Evolutionary conservation across 2,888 invertebrate species (phyloP).

Genomic region (Dorcus hopei): DNA sequence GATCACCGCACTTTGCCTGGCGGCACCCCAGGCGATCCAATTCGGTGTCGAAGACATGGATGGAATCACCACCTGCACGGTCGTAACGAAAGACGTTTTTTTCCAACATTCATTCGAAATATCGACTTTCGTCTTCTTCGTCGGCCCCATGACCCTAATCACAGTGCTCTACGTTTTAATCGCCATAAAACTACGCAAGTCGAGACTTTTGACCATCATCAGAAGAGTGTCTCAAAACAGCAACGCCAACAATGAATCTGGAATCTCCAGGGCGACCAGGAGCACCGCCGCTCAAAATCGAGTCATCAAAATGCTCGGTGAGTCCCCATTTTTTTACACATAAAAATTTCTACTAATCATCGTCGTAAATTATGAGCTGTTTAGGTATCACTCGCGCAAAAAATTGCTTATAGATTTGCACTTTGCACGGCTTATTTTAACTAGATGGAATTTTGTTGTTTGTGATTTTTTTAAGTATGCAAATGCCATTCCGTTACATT

Average conservation of each 20-base stretch:
- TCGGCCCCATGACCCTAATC: conserved; percentile 83
- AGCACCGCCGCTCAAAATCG: conserved; percentile 49
- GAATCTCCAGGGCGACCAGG: conserved; percentile 27
- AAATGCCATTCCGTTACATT: too few relatives aligned
- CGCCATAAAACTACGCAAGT: conserved; percentile 67
- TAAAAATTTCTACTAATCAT: neutral
- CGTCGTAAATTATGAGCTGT: neutral
- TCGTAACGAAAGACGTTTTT: conserved; percentile 51
- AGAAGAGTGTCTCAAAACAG: neutral
- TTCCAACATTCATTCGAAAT: conserved; percentile 73
- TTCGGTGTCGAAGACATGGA: conserved; percentile 50
- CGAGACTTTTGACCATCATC: conserved; percentile 50
- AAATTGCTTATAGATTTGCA: too few relatives aligned
- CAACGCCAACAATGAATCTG: neutral
- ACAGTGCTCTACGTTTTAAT: conserved; percentile 77
- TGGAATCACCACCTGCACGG: conserved; percentile 47
- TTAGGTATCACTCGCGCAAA: too few relatives aligned
- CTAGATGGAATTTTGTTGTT: too few relatives aligned
- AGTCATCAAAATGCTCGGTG: conserved; percentile 79
- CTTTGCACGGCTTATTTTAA: too few relatives aligned
- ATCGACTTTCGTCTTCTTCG: conserved; percentile 79
- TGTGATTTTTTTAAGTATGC: too few relatives aligned
- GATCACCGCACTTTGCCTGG: conserved; percentile 71
- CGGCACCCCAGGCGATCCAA: conserved; percentile 67
- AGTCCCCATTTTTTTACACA: conserved; percentile 44